Evolutionary conservation across 2,113 vertebrate species (phyloP).

Genomic region (Cheilinus undulatus): DNA sequence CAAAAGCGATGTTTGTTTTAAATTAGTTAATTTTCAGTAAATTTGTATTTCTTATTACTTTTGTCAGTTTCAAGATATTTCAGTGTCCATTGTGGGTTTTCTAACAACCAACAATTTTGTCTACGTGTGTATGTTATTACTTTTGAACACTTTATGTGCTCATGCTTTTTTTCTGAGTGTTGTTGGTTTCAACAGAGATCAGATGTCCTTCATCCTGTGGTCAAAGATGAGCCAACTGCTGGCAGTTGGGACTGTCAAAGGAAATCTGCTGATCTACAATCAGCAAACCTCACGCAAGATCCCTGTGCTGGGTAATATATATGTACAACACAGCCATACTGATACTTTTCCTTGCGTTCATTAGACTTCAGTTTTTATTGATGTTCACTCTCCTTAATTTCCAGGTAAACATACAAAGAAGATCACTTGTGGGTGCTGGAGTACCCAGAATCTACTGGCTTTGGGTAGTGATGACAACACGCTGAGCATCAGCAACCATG

Average conservation of each 20-base stretch:
- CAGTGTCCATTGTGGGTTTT: no score
- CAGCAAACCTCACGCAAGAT: conserved; percentile 97
- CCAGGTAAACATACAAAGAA: conserved; percentile 95
- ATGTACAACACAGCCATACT: background rate
- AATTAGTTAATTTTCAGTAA: no score
- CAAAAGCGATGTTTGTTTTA: no score
- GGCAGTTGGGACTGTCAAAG: conserved; percentile 94
- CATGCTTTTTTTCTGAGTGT: background rate
- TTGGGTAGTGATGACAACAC: conserved; percentile 94
- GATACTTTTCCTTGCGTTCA: background rate
- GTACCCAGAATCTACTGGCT: conserved; percentile 91
- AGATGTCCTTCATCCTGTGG: conserved; percentile 94
- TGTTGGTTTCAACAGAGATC: conserved; percentile 84
- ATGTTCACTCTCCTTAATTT: background rate
- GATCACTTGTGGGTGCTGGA: conserved; percentile 98
- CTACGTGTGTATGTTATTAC: no score
- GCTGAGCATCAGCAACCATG: conserved; percentile 94
- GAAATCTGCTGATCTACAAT: conserved; percentile 97
- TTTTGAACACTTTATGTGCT: background rate
- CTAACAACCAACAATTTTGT: no score
- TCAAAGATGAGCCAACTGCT: conserved; percentile 90
- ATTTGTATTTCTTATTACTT: no score
- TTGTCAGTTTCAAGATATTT: no score
- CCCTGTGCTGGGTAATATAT: conserved; percentile 92
- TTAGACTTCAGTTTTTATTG: background rate